Percentiles rank a stretch among this genome's conserved stretches.
phyloP scores from a whole-genome alignment of 2,113 vertebrate species.

The Triplophysa dalaica region DNA sequence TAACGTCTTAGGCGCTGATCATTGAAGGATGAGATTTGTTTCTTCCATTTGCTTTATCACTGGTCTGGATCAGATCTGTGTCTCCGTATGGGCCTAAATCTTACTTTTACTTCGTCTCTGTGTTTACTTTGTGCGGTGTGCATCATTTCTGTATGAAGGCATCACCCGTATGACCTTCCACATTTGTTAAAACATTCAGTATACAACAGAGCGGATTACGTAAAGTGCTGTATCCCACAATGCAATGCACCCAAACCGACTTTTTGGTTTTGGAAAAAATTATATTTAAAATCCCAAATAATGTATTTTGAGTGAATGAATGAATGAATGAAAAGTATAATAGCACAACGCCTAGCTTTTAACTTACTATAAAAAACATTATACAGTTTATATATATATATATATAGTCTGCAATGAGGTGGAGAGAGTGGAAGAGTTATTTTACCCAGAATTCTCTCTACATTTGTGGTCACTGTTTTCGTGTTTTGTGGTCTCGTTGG shows the following conservation, averaged over 20 bases:
- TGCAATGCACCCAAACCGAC: background rate
- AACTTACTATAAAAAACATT: too few relatives aligned
- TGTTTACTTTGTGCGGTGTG: background rate
- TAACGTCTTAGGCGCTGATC: constrained; percentile 15
- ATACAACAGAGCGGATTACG: too few relatives aligned
- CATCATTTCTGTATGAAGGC: background rate
- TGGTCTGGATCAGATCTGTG: constrained; percentile 10
- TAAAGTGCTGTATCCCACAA: background rate
- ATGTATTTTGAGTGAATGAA: too few relatives aligned
- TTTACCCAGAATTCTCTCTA: background rate
- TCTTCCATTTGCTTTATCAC: background rate
- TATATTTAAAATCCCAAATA: too few relatives aligned
- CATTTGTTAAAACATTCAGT: background rate
- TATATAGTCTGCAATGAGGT: background rate
- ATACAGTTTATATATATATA: too few relatives aligned
- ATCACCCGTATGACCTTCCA: background rate
- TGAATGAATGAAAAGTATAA: too few relatives aligned
- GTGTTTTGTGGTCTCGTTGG: background rate
- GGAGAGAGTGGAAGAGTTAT: background rate
- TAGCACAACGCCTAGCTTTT: too few relatives aligned
- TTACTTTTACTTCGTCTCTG: background rate
- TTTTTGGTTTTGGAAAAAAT: too few relatives aligned
- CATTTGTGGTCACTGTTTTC: constrained; percentile 3
- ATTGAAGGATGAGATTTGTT: background rate
- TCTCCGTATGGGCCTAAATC: background rate